A percentile compares a stretch with the other conserved stretches of the same genome.
Conservation (phyloP, 2,113 vertebrate species). For the Cervus canadensis region DNA sequence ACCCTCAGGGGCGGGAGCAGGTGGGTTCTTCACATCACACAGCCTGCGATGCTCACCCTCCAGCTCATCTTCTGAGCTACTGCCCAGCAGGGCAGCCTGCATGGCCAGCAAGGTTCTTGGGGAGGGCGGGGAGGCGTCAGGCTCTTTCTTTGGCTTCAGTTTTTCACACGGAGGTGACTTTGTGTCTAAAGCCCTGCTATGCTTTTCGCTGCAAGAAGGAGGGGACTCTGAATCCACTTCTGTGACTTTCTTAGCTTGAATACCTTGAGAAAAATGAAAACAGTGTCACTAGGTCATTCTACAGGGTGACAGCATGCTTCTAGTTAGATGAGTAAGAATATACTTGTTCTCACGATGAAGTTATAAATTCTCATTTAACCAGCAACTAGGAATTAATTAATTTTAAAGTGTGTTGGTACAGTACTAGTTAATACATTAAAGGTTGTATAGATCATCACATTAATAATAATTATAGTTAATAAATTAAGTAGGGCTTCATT, state of each 20-base stretch:
- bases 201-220: constrained; percentile 65
- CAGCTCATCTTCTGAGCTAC: constrained; percentile 85
- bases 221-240: constrained; percentile 54
- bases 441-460: background rate
- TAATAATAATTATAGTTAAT: background rate
- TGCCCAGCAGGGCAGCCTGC: constrained; percentile 86
- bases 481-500: background rate
- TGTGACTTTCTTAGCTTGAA: constrained; percentile 75
- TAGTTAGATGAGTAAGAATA: background rate
- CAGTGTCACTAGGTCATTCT: background rate
- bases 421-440: background rate
- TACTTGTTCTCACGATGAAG: background rate
- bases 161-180: constrained; percentile 41
- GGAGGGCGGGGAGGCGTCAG: constrained; percentile 79
- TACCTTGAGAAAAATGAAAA: constrained; percentile 74
- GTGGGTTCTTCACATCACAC: rapidly evolving
- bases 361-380: background rate
- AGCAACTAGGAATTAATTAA: background rate
- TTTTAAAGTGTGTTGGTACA: background rate
- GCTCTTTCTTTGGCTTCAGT: constrained; percentile 37
- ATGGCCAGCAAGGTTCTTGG: constrained; percentile 89
- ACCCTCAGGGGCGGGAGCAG: background rate
- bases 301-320: background rate
- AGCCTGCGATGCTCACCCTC: background rate
- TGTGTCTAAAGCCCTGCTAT: constrained; percentile 20